phyloP scores from a whole-genome alignment of 2,888 invertebrate species.

The Amorpha juglandis region DNA sequence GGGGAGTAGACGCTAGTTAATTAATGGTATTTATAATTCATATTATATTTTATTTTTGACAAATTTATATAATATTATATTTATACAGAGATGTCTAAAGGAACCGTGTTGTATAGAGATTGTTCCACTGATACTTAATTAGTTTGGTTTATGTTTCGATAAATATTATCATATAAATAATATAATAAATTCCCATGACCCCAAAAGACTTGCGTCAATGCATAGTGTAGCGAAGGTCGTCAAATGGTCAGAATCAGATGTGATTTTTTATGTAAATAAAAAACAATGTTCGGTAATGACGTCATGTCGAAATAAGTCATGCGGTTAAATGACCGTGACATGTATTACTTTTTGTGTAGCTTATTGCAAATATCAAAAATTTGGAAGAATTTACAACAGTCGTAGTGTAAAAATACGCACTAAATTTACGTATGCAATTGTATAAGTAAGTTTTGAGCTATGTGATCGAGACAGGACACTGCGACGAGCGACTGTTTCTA shows the following conservation, averaged over 20 bases:
- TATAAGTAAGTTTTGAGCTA: background rate
- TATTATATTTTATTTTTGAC: too few species aligned
- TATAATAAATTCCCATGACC: conserved; percentile 7
- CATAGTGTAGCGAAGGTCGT: background rate
- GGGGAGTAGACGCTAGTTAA: too few species aligned
- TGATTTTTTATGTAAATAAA: conserved; percentile 9
- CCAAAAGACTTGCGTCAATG: background rate
- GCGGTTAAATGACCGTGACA: conserved; percentile 19
- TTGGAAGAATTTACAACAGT: background rate
- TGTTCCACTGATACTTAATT: too few species aligned
- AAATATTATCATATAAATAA: background rate
- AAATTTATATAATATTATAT: too few species aligned
- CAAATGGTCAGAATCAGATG: background rate
- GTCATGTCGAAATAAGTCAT: conserved; percentile 17
- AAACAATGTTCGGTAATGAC: conserved; percentile 1
- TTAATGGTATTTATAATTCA: too few species aligned
- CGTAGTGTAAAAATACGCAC: background rate
- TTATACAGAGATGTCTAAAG: too few species aligned
- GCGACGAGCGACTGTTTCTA: too few species aligned
- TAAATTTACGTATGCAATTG: background rate
- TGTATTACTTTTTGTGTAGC: background rate
- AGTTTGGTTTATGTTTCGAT: too few species aligned
- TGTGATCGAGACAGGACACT: too few species aligned
- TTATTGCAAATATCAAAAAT: background rate
- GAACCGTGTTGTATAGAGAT: too few species aligned